These are phyloP conservation scores for Episyrphus balteatus DNA, from an alignment of 1,140 invertebrate genomes.

Conservation along the genomic window DNA sequence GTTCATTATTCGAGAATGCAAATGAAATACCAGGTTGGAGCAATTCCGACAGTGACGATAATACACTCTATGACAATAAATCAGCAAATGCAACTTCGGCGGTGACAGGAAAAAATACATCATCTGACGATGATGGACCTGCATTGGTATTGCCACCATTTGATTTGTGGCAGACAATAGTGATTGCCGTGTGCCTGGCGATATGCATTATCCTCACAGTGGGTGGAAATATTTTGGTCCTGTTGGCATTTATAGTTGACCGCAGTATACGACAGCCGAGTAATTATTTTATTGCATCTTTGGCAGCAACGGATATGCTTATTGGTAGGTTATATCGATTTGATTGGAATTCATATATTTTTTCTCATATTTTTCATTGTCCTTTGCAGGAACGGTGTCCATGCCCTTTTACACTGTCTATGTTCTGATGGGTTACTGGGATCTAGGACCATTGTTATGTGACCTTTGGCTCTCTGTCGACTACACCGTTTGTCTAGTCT, in stretches of 20 bases:
- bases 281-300: slow-evolving; percentile 98
- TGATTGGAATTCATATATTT: not conserved
- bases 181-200: slow-evolving; percentile 81
- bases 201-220: slow-evolving; percentile 87
- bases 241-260: slow-evolving; percentile 94
- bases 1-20: slow-evolving; percentile 7
- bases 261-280: slow-evolving; percentile 94
- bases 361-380: not conserved
- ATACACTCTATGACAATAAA: slow-evolving; percentile 18
- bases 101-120: slow-evolving; percentile 8
- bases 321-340: slow-evolving; percentile 60
- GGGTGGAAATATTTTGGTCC: slow-evolving; percentile 90
- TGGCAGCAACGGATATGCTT: slow-evolving; percentile 95
- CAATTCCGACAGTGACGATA: too few species aligned
- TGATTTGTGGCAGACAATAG: slow-evolving; percentile 77
- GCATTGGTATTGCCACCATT: slow-evolving; percentile 68
- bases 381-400: slow-evolving; percentile 68
- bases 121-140: slow-evolving; percentile 23
- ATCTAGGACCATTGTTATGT: slow-evolving; percentile 89
- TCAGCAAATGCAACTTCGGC: slow-evolving; percentile 19
- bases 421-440: slow-evolving; percentile 92
- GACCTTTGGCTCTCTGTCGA: slow-evolving; percentile 98
- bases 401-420: slow-evolving; percentile 97
- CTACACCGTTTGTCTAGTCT: slow-evolving; percentile 97
- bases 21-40: too few species aligned